Percentiles rank a stretch among this genome's conserved stretches.
phyloP scores from a whole-genome alignment of 2,113 vertebrate species.

The Mirza zaza region DNA sequence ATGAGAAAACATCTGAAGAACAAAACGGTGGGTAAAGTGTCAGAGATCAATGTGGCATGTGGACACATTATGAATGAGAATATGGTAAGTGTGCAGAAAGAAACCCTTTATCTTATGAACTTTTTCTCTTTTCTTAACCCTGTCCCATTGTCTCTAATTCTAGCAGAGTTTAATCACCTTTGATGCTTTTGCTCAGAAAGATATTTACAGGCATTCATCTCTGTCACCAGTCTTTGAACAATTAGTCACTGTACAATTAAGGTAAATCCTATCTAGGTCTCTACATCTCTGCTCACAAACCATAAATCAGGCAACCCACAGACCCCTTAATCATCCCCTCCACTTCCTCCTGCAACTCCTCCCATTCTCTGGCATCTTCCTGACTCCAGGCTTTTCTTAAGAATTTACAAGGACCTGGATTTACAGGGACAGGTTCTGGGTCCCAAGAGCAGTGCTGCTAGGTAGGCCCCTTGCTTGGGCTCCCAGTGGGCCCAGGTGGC shows the following conservation, averaged over 20 bases:
- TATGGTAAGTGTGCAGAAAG: not conserved
- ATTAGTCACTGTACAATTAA: slow-evolving; percentile 38
- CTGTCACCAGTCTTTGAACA: not conserved
- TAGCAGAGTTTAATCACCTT: slow-evolving; percentile 58
- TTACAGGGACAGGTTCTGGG: not conserved
- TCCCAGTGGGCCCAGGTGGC: not conserved
- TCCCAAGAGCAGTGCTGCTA: not conserved
- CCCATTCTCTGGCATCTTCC: not conserved
- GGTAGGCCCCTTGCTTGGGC: not conserved
- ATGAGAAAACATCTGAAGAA: rapidly evolving
- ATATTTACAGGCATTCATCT: slow-evolving; percentile 41
- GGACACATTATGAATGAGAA: rapidly evolving
- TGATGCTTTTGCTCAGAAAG: slow-evolving; percentile 32
- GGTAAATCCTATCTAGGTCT: slow-evolving; percentile 32
- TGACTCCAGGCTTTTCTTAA: not conserved
- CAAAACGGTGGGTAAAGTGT: not conserved
- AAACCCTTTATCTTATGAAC: not conserved
- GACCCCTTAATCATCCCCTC: not conserved
- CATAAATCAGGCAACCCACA: slow-evolving; percentile 24
- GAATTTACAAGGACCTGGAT: not conserved
- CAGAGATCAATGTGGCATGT: rapidly evolving
- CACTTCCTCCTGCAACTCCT: not conserved
- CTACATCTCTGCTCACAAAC: slow-evolving; percentile 52
- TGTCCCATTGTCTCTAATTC: not conserved
- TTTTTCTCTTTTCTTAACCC: not conserved